These are phyloP conservation scores for Nemopilema nomurai DNA, from an alignment of 30 jellyfish, hydroid and myxozoan species.

Conservation along the genomic window DNA sequence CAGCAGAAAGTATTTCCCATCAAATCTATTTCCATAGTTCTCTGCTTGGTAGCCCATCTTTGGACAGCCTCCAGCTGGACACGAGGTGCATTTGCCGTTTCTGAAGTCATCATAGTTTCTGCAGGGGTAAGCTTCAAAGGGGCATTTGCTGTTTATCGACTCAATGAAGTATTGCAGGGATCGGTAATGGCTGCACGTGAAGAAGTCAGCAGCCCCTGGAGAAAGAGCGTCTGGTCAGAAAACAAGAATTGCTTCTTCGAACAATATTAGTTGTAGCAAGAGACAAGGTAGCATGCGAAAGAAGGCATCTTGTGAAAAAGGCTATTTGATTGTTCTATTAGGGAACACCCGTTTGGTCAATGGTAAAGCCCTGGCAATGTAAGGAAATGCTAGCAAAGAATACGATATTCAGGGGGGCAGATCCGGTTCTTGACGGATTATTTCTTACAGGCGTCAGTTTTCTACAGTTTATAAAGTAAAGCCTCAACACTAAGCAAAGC, in stretches of 20 bases:
- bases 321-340: too few relatives aligned
- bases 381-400: too few relatives aligned
- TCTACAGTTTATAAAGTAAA: too few relatives aligned
- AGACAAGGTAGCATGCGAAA: too few relatives aligned
- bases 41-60: conserved; percentile 73
- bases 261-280: background rate
- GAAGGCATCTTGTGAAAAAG: too few relatives aligned
- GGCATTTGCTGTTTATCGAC: conserved; percentile 55
- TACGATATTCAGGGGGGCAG: too few relatives aligned
- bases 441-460: too few relatives aligned
- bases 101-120: conserved; percentile 40
- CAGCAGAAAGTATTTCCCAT: conserved; percentile 58
- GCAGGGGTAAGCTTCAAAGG: conserved; percentile 67
- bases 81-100: conserved; percentile 62
- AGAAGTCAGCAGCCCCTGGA: conserved; percentile 39
- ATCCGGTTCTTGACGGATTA: too few relatives aligned
- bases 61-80: conserved; percentile 63
- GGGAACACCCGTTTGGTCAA: too few relatives aligned
- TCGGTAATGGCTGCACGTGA: conserved; percentile 79
- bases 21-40: conserved; percentile 30
- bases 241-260: background rate
- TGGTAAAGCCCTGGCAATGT: too few relatives aligned
- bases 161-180: conserved; percentile 59
- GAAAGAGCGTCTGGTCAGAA: background rate
- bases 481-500: too few relatives aligned